Evolutionary conservation across 1,140 invertebrate species (phyloP), one percentile per base, ranked within the genome.

Genomic region (Heliconius hermathena): DNA sequence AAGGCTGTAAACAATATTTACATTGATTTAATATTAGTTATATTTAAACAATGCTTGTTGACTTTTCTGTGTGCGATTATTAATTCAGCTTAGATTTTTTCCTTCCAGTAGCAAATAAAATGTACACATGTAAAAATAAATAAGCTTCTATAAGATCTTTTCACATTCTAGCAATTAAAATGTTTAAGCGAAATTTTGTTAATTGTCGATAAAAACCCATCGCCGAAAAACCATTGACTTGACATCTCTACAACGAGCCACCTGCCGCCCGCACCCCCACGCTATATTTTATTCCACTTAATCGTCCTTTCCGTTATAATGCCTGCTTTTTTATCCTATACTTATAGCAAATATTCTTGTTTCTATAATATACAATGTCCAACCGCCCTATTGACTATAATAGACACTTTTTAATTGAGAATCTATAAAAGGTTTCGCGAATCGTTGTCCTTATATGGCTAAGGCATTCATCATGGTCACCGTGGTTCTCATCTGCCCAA

Each of bases 241-340:
- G 74, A 76, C 88, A 85, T 88, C 89, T 81, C 89, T 90, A 88
- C 74, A 73, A 79, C 79, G 84, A 83, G 86, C 90, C 93, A 94
- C 93, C 93, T 94, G 93, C 93, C 90, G 73, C 91, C 89, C 90
- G 91, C 91, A 92, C 91, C 93, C 93, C 91, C 87, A 93, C 91
- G 87, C 91, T 93, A 94, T 93, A 94, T 94, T 93, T 94, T 94
- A 94, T 93, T 93, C 91, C 86, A 93, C 91, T 93, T 94, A 94
- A 94, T 94, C 91, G 92, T 93, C 88, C 89, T 93, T 94, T 94
- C 93, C 93, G 93, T 94, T 94, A 94, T 93, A 90, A 92, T 93
- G 89, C 87, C 90, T 87, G 90, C 89, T 94, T 88, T 91, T 93
- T 93, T 93, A 91, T 90, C 85, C 87, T 88, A 84, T 83, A 91